Evolutionary conservation across 2,113 vertebrate genomes (phyloP).

Genomic region (Piaya cayana): DNA sequence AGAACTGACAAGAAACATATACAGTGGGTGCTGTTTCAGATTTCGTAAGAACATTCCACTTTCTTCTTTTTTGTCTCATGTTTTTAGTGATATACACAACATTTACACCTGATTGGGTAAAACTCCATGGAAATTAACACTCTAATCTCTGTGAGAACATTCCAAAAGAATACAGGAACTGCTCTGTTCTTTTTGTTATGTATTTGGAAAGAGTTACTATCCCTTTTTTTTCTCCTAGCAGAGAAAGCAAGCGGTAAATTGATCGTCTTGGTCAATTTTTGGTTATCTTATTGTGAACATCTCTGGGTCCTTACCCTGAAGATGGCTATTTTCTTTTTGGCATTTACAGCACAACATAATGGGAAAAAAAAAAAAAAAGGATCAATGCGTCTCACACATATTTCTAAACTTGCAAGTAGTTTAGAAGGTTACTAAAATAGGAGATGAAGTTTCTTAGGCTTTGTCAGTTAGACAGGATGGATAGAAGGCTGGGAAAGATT

Average conservation of each 20-base stretch:
- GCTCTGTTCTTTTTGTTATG: neutral
- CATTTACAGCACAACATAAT: neutral
- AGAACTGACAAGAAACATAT: neutral
- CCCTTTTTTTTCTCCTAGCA: neutral
- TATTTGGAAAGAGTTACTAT: neutral
- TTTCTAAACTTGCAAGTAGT: neutral
- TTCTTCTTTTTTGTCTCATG: neutral
- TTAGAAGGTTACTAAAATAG: neutral
- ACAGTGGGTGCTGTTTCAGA: neutral
- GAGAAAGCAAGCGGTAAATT: neutral
- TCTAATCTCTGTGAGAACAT: neutral
- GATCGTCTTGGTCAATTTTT: neutral
- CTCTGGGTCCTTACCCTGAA: neutral
- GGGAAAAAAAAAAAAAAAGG: neutral
- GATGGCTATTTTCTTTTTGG: neutral
- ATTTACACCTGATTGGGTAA: neutral
- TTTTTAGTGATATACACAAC: neutral
- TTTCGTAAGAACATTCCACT: neutral
- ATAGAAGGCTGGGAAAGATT: neutral
- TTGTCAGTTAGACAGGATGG: neutral
- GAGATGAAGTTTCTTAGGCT: neutral
- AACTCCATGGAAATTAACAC: neutral
- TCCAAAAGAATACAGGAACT: neutral
- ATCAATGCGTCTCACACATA: neutral
- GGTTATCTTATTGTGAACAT: neutral